These are phyloP conservation scores for Felis chaus DNA, from an alignment of 2,113 vertebrate species.

Conservation along the genomic window DNA sequence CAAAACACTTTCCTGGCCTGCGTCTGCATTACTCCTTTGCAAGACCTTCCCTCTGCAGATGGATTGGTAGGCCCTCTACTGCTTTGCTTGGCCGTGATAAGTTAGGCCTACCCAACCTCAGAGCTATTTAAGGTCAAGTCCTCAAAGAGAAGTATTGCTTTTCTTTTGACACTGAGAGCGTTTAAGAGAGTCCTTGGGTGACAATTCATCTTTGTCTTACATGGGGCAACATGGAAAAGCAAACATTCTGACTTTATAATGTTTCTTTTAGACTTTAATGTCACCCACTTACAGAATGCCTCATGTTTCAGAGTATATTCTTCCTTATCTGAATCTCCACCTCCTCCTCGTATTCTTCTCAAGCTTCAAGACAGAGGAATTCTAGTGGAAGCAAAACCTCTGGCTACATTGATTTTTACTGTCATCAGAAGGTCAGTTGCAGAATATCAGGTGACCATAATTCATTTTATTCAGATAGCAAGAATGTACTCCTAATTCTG, in stretches of 20 bases:
- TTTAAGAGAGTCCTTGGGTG: not conserved
- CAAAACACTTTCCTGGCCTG: not conserved
- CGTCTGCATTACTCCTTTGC: not conserved
- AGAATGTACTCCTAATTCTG: not conserved
- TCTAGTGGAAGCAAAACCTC: not conserved
- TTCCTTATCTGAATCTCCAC: not conserved
- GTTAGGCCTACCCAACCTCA: not conserved
- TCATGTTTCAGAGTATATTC: not conserved
- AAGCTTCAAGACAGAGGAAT: not conserved
- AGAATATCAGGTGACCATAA: not conserved
- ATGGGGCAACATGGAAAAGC: not conserved
- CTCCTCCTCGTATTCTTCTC: not conserved
- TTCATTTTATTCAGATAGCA: not conserved
- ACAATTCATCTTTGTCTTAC: conserved; percentile 27
- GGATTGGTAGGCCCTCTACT: not conserved
- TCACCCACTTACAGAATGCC: not conserved
- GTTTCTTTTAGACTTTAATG: not conserved
- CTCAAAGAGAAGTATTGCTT: not conserved
- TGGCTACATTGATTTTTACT: not conserved
- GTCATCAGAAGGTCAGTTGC: not conserved
- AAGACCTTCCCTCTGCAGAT: not conserved
- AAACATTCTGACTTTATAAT: not conserved
- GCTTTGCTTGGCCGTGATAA: not conserved
- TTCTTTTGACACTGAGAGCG: not conserved
- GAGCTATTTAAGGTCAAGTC: not conserved